These are phyloP conservation scores for Smutsia temminckii DNA, from an alignment of 2,797 vertebrate species.

Conservation along the genomic window DNA sequence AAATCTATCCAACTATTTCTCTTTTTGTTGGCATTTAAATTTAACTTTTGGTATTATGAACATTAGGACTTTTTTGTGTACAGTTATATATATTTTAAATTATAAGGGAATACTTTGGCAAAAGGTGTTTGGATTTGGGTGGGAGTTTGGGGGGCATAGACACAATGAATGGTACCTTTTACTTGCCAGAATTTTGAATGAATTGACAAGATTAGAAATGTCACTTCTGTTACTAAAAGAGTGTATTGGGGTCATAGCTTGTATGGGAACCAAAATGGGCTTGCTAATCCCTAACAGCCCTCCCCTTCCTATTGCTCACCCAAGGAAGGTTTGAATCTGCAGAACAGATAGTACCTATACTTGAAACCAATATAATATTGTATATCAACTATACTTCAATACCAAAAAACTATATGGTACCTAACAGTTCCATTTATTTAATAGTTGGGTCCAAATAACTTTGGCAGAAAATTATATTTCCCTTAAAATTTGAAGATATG, in stretches of 20 bases:
- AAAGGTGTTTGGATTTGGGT: slow-evolving; percentile 1
- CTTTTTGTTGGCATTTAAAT: slow-evolving; percentile 20
- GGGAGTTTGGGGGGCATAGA: too few species aligned
- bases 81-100: neutral
- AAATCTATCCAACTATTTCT: neutral
- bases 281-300: neutral
- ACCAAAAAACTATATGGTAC: neutral
- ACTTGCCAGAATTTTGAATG: neutral
- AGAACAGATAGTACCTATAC: neutral
- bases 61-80: neutral
- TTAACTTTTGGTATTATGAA: neutral
- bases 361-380: too few species aligned
- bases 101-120: neutral
- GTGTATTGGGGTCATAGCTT: neutral
- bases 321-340: neutral
- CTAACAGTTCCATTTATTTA: neutral
- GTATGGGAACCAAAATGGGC: neutral
- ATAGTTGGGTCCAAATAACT: neutral
- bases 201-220: neutral
- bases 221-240: neutral
- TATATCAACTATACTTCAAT: too few species aligned
- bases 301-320: neutral
- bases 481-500: neutral
- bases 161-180: neutral
- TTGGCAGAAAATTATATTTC: neutral